Base-by-base conservation (phyloP, 2,113 vertebrate genomes). In the Meleagris gallopavo region DNA sequence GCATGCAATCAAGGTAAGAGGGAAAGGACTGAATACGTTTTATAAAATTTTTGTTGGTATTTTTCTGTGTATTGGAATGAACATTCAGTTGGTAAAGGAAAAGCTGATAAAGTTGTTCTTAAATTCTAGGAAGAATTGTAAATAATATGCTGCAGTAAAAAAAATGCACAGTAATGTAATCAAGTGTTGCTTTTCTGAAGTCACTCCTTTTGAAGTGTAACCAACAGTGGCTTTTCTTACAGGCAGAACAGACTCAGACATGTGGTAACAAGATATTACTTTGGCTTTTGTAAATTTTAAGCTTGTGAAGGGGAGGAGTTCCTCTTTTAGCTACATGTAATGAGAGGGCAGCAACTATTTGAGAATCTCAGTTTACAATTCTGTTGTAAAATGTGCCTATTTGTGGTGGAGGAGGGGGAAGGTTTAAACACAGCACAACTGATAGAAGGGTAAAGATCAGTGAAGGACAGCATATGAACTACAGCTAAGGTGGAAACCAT, bases 1-100 rank as follows among this genome's bases (percentile, higher is more conserved):
- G 89, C 98, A 99, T 48, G 98, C 99, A 21, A 96, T 99, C 34
- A 99, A 99, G 99, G 99, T 99, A 97, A 92, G 91, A 58, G n/a
- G 38, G 48, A 67, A 78, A 20, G 43, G 25, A 74, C 40, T 75
- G 24, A 27, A 71, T 71, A 34, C 10, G 7, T 38, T 48, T 7
- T 38, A 32, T 80, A 9, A 84, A 55, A 54, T 71, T 29, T 50
- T 60, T 64, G 13, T 57, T 93, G 9, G 6, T 54, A 7, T 86
- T 46, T 24, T 54, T 32, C 22, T 57, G 16, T 24, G 36, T 82
- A 24, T 66, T 38, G 41, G 43, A 64, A 75, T 43, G 3, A 76
- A 21, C 19, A 29, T 71, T 3, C 8, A 20, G 2, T 46, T 77
- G 14, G 27, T 34, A 71, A 82, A 16, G 36, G 40, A 29, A 89